Evolutionary conservation across 1,140 invertebrate genomes (phyloP), one percentile per base, ranked within the genome.

Genomic region (Agraylea sexmaculata): DNA sequence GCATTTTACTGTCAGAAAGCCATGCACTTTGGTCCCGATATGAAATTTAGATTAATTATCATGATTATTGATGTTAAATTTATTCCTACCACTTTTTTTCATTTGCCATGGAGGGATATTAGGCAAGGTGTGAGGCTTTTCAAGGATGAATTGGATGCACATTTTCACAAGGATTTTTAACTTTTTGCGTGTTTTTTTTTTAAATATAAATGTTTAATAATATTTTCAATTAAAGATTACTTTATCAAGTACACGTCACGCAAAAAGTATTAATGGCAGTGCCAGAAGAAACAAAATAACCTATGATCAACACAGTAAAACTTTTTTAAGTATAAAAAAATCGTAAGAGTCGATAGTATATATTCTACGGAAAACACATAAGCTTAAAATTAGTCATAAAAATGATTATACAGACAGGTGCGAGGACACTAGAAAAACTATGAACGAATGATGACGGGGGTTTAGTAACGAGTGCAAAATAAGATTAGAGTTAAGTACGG

Each of bases 211-310:
- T 25, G 21, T 23, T 17, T 27, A 28, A 38, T 16, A 38, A 18
- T n/a, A 29, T 37, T 7, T 36, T 27, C 19, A 5, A 22, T 19
- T 16, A 41, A 41, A 40, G 48, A 51, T 52, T 52, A 45, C 49
- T 49, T 51, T 45, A 53, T 52, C 43, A 45, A 52, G 53, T 47
- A 34, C 52, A n/a, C 46, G 35, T 40, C 34, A 44, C 45, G 53
- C 51, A 55, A 54, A 54, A 56, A 53, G 56, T 56, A 56, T 54
- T 53, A 25, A 54, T 57, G 60, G 63, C 60, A 57, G 63, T 66
- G 62, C 60, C 62, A 66, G 62, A 68, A 66, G 38, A 49, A 68
- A 66, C 62, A 65, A 62, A 65, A 64, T 62, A 66, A 68, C 63
- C 65, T 62, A 39, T 20, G 11, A 57, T 50, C 19, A 43, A 49